phyloP scores from a whole-genome alignment of 2,113 vertebrate genomes.

The Seriola rivoliana region DNA sequence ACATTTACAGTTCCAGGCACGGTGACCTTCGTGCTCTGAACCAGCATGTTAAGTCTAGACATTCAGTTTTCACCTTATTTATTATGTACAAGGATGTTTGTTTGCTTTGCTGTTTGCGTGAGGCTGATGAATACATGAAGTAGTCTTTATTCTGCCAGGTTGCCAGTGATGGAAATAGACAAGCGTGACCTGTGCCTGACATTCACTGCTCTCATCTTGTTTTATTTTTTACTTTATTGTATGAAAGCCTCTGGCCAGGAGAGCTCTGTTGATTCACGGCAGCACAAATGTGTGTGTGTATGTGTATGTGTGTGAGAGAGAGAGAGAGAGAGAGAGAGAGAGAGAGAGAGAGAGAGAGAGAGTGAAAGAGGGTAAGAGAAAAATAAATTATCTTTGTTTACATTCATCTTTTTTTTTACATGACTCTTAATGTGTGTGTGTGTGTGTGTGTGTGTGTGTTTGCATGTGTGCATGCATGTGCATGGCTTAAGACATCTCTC shows the following conservation, averaged over 20 bases:
- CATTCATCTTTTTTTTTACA: background rate
- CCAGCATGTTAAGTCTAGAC: background rate
- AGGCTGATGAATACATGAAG: slow-evolving; percentile 31
- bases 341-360: slow-evolving; percentile 2
- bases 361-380: background rate
- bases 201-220: slow-evolving; percentile 36
- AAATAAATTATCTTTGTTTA: background rate
- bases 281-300: background rate
- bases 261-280: slow-evolving; percentile 52
- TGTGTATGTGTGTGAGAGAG: slow-evolving; percentile 4
- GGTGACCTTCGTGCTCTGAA: slow-evolving; percentile 56
- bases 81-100: background rate
- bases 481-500: slow-evolving; percentile 60
- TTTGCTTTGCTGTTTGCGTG: slow-evolving; percentile 25
- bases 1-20: slow-evolving; percentile 58
- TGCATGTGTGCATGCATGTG: slow-evolving; percentile 16
- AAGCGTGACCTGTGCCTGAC: slow-evolving; percentile 47
- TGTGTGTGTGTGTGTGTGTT: background rate
- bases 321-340: background rate
- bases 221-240: slow-evolving; percentile 43
- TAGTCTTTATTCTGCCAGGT: slow-evolving; percentile 14
- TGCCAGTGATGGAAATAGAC: slow-evolving; percentile 55
- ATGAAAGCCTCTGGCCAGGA: slow-evolving; percentile 59
- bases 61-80: slow-evolving; percentile 2
- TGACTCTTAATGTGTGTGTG: slow-evolving; percentile 10